Base-by-base conservation (phyloP, 2,888 invertebrate genomes). In the Leptarthrus brevirostris region DNA sequence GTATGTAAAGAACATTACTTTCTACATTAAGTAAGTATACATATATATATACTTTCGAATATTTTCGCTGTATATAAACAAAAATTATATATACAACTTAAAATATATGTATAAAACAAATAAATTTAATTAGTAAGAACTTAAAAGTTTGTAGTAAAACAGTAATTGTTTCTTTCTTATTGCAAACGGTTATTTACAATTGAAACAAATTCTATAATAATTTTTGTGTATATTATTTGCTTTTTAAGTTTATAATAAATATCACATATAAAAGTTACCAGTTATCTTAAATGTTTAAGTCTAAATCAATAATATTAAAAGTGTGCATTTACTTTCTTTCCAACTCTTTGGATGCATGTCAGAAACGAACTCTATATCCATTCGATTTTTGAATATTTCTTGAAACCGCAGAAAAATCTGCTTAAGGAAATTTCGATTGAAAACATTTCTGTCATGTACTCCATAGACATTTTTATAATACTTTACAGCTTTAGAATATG, bases 231-330 rank as follows among this genome's bases (percentile, higher is more conserved):
- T 22, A 36, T 36, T 61, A 40, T 61, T 40, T 61, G 20, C 20
- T 20, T 61, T 40, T 61, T 36, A n/a, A 61, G 36, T 61, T 61
- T 40, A 61, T 61, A 40, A 61, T 61, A 61, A 61, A 61, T 61
- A 61, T 61, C 61, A 61, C 61, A 61, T 61, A 61, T 40, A 61
- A 61, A 61, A 40, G 40, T 61, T 61, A 36, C 40, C 18, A 61
- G 40, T 61, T 36, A 61, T 16, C 4, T 61, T 61, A 61, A 36
- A n/a, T n/a, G n/a, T n/a, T n/a, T n/a, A n/a, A n/a, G n/a, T 61
- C 61, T 61, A 54, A 3, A 24, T 54, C 18, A 61, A 61, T 61
- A 36, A 30, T 61, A 61, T 30, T 61, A 61, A 40, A 58, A 30
- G 30, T 56, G 26, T 56, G 56, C 56, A 24, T 24, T 14, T n/a